Evolutionary conservation across 2,113 vertebrate species (phyloP).

Genomic region (Gnathonemus longibarbis): DNA sequence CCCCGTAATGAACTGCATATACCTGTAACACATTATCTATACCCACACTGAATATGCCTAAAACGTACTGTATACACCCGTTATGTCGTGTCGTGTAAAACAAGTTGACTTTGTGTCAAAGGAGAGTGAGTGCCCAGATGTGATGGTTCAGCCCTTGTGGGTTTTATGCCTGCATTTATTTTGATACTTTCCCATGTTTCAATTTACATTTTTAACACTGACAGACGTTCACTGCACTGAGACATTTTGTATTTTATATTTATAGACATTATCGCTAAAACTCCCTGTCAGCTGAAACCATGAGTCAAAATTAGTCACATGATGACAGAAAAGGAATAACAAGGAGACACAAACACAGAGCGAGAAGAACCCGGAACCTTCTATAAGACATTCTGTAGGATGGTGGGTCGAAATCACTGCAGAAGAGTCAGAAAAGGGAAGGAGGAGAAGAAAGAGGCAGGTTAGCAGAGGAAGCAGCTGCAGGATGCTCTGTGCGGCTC

Average conservation of each 20-base stretch:
- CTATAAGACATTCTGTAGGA: neutral
- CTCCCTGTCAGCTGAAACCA: neutral
- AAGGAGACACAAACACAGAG: neutral
- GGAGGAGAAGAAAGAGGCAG: neutral
- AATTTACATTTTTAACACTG: neutral
- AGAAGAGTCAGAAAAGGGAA: slow-evolving; percentile 32
- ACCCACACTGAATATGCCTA: neutral
- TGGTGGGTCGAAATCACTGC: slow-evolving; percentile 31
- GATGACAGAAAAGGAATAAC: neutral
- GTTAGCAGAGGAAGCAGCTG: neutral
- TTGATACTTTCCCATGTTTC: neutral
- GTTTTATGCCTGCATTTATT: neutral
- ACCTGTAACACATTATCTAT: too few species aligned
- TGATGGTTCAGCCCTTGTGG: too few species aligned
- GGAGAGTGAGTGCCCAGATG: too few species aligned
- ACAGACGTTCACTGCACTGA: neutral
- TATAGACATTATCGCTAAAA: neutral
- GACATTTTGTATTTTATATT: neutral
- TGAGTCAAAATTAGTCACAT: neutral
- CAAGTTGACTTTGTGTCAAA: too few species aligned
- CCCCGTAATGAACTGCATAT: too few species aligned
- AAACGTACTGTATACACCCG: neutral
- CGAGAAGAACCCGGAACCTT: neutral
- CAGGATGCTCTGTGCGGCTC: neutral
- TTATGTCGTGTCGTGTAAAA: neutral